phyloP scores from a whole-genome alignment of 2,797 vertebrate species.

The Falco berigora region DNA sequence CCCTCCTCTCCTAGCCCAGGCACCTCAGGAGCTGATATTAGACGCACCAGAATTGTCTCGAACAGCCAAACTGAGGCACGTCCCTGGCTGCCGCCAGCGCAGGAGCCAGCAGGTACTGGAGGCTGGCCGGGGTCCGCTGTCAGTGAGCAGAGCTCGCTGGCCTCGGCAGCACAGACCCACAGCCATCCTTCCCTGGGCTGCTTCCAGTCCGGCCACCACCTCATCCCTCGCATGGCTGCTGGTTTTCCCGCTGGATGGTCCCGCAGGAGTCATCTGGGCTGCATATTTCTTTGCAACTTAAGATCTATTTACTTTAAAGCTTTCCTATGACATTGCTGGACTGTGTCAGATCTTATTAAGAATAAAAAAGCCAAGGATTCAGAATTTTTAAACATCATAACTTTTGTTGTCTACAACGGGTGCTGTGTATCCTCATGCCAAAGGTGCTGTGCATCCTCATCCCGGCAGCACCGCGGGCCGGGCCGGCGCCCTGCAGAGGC shows the following conservation, averaged over 20 bases:
- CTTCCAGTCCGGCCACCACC: not conserved
- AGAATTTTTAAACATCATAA: too few relatives aligned
- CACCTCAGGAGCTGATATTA: not conserved
- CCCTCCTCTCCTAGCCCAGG: not conserved
- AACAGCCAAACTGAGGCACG: not conserved
- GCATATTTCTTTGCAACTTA: too few relatives aligned
- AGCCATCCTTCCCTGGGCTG: not conserved
- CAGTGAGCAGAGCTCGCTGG: not conserved
- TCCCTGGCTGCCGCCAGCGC: fast-evolving
- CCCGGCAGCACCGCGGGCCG: not conserved
- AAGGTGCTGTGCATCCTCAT: too few relatives aligned
- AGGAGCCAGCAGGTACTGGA: fast-evolving
- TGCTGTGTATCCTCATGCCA: too few relatives aligned
- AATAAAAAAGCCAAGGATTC: too few relatives aligned
- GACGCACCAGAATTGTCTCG: not conserved
- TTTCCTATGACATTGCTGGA: too few relatives aligned
- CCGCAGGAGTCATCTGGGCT: too few relatives aligned
- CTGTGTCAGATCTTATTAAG: too few relatives aligned
- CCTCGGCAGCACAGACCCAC: not conserved
- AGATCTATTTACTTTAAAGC: too few relatives aligned
- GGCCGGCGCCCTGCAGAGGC: fast-evolving
- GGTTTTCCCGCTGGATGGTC: not conserved
- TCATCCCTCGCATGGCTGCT: not conserved
- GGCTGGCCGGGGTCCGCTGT: not conserved
- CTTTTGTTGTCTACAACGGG: too few relatives aligned